These are phyloP conservation scores for Oophaga sylvatica DNA, from an alignment of 2,797 vertebrate species.

Conservation along the genomic window DNA sequence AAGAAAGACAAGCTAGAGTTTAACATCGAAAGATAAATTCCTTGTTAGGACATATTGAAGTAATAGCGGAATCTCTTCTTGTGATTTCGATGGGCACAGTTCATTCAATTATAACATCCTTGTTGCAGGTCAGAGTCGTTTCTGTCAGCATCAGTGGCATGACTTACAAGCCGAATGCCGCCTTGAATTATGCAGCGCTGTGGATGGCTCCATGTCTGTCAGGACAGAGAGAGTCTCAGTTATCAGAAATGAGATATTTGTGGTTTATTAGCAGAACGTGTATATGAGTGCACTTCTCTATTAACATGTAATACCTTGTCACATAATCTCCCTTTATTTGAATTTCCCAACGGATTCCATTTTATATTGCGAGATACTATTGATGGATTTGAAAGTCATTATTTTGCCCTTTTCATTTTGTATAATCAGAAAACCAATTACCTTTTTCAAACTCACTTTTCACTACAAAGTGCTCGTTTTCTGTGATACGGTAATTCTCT, in stretches of 20 bases:
- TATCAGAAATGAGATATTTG: background rate
- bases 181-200: background rate
- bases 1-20: background rate
- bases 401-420: constrained; percentile 10
- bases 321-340: constrained; percentile 3
- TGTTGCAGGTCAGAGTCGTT: background rate
- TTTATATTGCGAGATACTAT: background rate
- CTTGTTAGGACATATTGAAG: background rate
- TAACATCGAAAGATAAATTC: background rate
- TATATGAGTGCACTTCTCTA: constrained; percentile 8
- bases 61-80: background rate
- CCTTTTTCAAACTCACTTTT: constrained; percentile 41
- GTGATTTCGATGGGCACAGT: background rate
- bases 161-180: background rate
- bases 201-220: background rate
- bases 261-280: background rate
- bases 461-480: constrained; percentile 40
- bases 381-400: background rate
- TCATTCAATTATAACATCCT: background rate
- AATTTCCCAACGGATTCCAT: background rate
- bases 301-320: constrained; percentile 14
- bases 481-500: constrained; percentile 23
- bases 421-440: constrained; percentile 41
- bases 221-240: background rate
- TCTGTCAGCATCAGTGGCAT: background rate